Evolutionary conservation across 2,888 invertebrate genomes (phyloP).

Genomic region (Cacoxenus indagator): DNA sequence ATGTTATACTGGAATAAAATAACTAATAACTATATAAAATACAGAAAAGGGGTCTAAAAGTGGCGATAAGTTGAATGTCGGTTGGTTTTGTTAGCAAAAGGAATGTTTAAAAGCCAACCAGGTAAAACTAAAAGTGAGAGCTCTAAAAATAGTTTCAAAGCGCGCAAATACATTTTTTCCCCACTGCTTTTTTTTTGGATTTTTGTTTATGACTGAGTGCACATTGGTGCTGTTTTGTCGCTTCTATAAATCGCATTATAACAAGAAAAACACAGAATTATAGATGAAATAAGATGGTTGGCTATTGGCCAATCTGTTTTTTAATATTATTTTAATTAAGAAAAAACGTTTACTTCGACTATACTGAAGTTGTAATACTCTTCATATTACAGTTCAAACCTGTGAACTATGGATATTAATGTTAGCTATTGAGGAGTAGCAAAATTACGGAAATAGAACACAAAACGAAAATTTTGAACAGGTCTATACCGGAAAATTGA

Average conservation of each 20-base stretch:
- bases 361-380: too few relatives aligned
- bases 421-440: too few relatives aligned
- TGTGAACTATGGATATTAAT: too few relatives aligned
- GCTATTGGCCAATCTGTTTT: conserved; percentile 48
- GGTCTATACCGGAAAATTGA: too few relatives aligned
- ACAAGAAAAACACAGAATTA: conserved; percentile 1
- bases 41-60: too few relatives aligned
- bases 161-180: not conserved
- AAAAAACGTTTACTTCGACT: not conserved
- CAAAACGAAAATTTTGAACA: too few relatives aligned
- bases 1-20: too few relatives aligned
- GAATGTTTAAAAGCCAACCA: conserved; percentile 41
- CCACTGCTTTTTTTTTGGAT: not conserved
- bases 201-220: conserved; percentile 24
- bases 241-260: conserved; percentile 32
- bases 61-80: too few relatives aligned
- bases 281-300: conserved; percentile 34
- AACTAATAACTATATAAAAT: too few relatives aligned
- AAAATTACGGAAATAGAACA: too few relatives aligned
- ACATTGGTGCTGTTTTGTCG: conserved; percentile 18
- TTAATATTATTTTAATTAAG: not conserved
- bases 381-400: too few relatives aligned
- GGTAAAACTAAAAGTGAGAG: conserved; percentile 17
- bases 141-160: conserved; percentile 5
- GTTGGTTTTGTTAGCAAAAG: not conserved